These are phyloP conservation scores for Eumacrocentrus americanus DNA, from an alignment of 2,888 invertebrate species.

Conservation along the genomic window DNA sequence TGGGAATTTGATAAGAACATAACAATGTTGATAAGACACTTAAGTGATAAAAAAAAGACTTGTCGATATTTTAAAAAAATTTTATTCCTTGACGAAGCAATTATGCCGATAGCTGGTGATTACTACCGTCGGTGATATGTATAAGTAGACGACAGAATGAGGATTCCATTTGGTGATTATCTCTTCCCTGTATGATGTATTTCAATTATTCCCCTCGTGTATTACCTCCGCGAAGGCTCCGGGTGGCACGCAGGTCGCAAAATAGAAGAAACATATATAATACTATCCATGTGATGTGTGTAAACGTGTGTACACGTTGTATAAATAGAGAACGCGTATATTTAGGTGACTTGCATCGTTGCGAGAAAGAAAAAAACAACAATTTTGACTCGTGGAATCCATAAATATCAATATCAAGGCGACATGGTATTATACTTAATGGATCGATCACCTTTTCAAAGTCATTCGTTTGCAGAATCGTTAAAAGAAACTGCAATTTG, in stretches of 20 bases:
- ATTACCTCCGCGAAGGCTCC: slow-evolving; percentile 15
- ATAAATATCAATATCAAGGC: slow-evolving; percentile 16
- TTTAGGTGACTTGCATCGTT: slow-evolving; percentile 7
- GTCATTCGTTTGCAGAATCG: background rate
- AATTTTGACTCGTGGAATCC: slow-evolving; percentile 24
- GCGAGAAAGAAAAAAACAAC: background rate
- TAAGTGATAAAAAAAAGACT: background rate
- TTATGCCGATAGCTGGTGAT: background rate
- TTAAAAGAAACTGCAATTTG: too few relatives aligned
- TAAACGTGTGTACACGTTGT: background rate
- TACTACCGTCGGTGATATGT: too few relatives aligned
- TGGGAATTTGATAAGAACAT: too few relatives aligned
- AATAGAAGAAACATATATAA: slow-evolving; percentile 2
- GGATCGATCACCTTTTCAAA: background rate
- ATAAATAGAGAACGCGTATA: slow-evolving; percentile 15
- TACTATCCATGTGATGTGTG: background rate
- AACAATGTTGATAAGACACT: too few relatives aligned
- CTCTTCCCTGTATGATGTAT: slow-evolving; percentile 8
- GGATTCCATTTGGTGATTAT: slow-evolving; percentile 3
- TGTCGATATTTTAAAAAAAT: background rate
- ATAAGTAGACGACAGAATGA: too few relatives aligned
- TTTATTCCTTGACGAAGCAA: background rate
- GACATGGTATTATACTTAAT: background rate
- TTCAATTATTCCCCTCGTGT: slow-evolving; percentile 33
- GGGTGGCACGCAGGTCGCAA: slow-evolving; percentile 18